These are phyloP conservation scores for Stichopus chloronotus DNA, from an alignment of 35 echinoderm and acorn worm genomes.

Conservation along the genomic window DNA sequence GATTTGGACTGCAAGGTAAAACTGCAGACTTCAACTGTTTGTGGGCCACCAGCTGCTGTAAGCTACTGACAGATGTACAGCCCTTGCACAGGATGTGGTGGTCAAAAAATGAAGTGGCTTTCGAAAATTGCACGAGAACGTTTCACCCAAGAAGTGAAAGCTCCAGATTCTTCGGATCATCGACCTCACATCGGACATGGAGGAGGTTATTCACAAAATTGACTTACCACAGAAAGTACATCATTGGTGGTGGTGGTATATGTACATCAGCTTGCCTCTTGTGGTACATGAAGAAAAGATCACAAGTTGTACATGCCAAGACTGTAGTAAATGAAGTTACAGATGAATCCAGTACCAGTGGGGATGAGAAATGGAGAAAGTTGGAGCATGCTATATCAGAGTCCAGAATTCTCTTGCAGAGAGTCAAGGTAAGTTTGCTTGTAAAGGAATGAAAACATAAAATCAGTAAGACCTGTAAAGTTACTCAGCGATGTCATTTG, in stretches of 20 bases:
- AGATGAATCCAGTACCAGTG: background rate
- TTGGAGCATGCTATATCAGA: background rate
- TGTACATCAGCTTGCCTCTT: background rate
- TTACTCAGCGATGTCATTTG: background rate
- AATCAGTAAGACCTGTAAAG: background rate
- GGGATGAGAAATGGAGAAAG: background rate
- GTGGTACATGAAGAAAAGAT: constrained; percentile 19
- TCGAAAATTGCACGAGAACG: no score
- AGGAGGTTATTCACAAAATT: no score
- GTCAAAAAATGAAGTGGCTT: no score
- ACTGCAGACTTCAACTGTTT: no score
- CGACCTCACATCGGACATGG: no score
- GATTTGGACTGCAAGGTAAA: no score
- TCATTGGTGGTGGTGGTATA: constrained; percentile 13
- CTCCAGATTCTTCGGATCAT: no score
- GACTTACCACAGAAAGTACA: background rate
- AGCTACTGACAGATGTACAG: no score
- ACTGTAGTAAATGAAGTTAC: background rate
- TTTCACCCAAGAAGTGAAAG: no score
- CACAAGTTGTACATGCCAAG: background rate
- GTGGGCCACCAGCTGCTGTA: no score
- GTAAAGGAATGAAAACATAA: background rate
- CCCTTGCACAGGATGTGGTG: no score
- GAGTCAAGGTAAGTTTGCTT: constrained; percentile 19
- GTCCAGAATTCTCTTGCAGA: constrained; percentile 9